phyloP scores from a whole-genome alignment of 2,888 invertebrate genomes.

The Synergus laeviventris region DNA sequence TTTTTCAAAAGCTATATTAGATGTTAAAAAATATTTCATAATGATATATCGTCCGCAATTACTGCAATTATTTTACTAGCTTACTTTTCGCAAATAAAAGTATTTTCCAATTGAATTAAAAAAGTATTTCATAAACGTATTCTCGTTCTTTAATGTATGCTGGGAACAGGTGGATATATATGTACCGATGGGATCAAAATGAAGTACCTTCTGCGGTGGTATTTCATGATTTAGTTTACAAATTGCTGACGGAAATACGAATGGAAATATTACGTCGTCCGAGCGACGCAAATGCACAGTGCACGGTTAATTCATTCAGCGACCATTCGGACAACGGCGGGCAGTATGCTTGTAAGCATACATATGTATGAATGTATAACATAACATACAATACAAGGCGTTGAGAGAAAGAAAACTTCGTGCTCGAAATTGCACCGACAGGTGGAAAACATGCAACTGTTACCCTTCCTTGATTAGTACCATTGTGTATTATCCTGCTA shows the following conservation, averaged over 20 bases:
- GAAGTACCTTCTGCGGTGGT: not conserved
- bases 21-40: no score
- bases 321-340: conserved; percentile 12
- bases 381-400: conserved; percentile 19
- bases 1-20: no score
- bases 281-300: conserved; percentile 8
- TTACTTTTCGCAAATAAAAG: no score
- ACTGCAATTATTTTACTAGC: no score
- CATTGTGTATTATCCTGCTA: conserved; percentile 18
- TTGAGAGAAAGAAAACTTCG: conserved; percentile 19
- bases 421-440: conserved; percentile 25
- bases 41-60: no score
- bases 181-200: not conserved
- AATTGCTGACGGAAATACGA: conserved; percentile 36
- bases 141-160: not conserved
- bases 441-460: not conserved
- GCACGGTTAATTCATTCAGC: conserved; percentile 31
- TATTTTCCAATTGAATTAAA: not conserved
- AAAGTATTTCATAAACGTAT: not conserved
- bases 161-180: not conserved
- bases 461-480: conserved; percentile 13
- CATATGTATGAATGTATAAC: conserved; percentile 10
- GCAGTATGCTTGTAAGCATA: not conserved
- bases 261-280: conserved; percentile 28
- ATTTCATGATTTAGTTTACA: conserved; percentile 34